These are phyloP conservation scores for Mystacornis crossleyi DNA, from an alignment of 2,113 vertebrate species.

Conservation along the genomic window DNA sequence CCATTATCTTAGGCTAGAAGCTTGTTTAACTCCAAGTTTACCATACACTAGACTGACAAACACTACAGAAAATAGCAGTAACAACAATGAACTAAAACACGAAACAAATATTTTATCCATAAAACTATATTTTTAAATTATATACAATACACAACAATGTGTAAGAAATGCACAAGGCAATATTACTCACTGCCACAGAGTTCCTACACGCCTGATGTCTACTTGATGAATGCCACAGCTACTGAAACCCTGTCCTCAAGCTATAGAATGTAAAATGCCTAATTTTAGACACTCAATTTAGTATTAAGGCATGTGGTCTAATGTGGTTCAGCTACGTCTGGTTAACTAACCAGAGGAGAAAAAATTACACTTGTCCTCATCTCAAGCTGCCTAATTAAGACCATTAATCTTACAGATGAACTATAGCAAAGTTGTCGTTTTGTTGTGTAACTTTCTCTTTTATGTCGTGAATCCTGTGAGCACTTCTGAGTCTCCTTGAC, in stretches of 20 bases:
- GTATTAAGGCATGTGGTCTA: slow-evolving; percentile 61
- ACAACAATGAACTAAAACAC: background rate
- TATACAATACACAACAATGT: background rate
- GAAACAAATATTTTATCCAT: background rate
- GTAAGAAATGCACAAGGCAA: background rate
- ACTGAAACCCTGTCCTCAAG: slow-evolving; percentile 59
- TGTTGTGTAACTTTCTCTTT: background rate
- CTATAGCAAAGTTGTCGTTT: background rate
- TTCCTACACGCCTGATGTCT: slow-evolving; percentile 24
- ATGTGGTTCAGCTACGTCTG: slow-evolving; percentile 44
- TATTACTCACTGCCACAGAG: slow-evolving; percentile 70
- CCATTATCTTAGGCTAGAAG: background rate
- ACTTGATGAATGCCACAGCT: slow-evolving; percentile 44
- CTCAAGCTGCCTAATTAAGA: background rate
- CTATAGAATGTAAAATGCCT: slow-evolving; percentile 71
- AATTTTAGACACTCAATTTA: slow-evolving; percentile 77
- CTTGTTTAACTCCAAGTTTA: background rate
- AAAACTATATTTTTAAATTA: background rate
- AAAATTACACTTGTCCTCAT: slow-evolving; percentile 34
- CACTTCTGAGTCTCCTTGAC: background rate
- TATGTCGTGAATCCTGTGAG: background rate
- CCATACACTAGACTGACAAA: background rate
- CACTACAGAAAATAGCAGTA: background rate
- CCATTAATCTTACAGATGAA: background rate
- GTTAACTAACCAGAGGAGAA: slow-evolving; percentile 60